Conservation (phyloP, 2,797 vertebrate genomes). For the Melopsittacus undulatus region DNA sequence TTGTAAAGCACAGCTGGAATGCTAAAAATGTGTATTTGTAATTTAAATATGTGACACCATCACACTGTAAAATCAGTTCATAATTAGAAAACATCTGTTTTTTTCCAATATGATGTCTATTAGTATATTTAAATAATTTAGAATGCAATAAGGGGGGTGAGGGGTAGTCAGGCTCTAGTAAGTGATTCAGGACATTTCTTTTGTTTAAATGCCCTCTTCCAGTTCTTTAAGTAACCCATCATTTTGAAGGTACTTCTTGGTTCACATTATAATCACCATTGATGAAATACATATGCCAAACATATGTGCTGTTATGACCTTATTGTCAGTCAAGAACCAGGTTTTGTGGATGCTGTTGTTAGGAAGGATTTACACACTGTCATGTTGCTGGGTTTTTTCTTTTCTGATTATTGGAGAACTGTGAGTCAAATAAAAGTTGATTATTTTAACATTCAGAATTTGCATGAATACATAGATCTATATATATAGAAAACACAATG, state of each 20-base stretch:
- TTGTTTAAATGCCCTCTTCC: conserved; percentile 65
- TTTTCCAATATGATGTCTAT: conserved; percentile 81
- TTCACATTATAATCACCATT: conserved; percentile 68
- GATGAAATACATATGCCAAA: conserved; percentile 76
- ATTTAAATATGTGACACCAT: conserved; percentile 86
- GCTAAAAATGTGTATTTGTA: conserved; percentile 86
- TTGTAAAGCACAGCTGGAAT: conserved; percentile 86
- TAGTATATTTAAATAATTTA: conserved; percentile 87
- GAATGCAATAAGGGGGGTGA: conserved; percentile 66
- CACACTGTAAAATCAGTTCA: conserved; percentile 85
- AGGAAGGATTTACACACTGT: conserved; percentile 76
- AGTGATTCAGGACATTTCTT: conserved; percentile 68
- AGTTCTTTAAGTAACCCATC: conserved; percentile 58
- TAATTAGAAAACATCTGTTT: conserved; percentile 87
- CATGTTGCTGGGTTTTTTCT: conserved; percentile 24
- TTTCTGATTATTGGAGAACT: conserved; percentile 56
- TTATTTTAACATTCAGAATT: conserved; percentile 76
- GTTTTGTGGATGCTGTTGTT: conserved; percentile 62
- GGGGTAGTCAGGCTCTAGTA: conserved; percentile 62
- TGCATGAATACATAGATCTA: conserved; percentile 49
- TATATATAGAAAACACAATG: conserved; percentile 2
- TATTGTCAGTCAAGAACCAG: conserved; percentile 70
- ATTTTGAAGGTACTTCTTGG: conserved; percentile 73
- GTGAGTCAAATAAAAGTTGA: conserved; percentile 71
- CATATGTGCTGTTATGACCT: conserved; percentile 75